These are phyloP conservation scores for Erpetoichthys calabaricus DNA, from an alignment of 2,797 vertebrate species.

Conservation along the genomic window DNA sequence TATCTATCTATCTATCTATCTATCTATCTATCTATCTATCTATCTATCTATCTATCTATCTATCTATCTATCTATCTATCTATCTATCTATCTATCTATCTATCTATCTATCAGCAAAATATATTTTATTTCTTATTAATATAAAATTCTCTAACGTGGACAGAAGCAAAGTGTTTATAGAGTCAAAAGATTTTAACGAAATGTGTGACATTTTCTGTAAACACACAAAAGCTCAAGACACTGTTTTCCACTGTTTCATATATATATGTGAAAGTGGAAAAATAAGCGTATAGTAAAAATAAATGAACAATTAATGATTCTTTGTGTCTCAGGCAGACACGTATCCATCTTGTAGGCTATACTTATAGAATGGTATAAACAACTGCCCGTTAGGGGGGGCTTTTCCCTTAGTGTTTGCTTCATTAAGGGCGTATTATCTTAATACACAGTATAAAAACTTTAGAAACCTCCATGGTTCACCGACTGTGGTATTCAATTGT, in stretches of 20 bases:
- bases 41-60: not conserved
- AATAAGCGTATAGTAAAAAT: too few relatives aligned
- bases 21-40: slow-evolving; percentile 3
- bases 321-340: slow-evolving; percentile 10
- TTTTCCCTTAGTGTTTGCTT: slow-evolving; percentile 4
- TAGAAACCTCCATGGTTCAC: not conserved
- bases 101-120: too few relatives aligned
- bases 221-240: not conserved
- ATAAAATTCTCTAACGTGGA: too few relatives aligned
- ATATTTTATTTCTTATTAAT: too few relatives aligned
- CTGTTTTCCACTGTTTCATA: too few relatives aligned
- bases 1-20: not conserved
- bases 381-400: not conserved
- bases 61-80: too few relatives aligned
- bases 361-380: slow-evolving; percentile 8
- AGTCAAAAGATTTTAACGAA: slow-evolving; percentile 1
- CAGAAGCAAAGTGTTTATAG: too few relatives aligned
- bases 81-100: too few relatives aligned
- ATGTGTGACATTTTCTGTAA: slow-evolving; percentile 9
- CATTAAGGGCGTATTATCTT: not conserved
- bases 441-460: too few relatives aligned
- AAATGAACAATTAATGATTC: too few relatives aligned
- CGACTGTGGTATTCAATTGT: slow-evolving; percentile 1
- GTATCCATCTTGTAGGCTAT: slow-evolving; percentile 11
- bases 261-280: too few relatives aligned